Base-by-base conservation (phyloP, 2,113 vertebrate species). In the Psephotus haematonotus region DNA sequence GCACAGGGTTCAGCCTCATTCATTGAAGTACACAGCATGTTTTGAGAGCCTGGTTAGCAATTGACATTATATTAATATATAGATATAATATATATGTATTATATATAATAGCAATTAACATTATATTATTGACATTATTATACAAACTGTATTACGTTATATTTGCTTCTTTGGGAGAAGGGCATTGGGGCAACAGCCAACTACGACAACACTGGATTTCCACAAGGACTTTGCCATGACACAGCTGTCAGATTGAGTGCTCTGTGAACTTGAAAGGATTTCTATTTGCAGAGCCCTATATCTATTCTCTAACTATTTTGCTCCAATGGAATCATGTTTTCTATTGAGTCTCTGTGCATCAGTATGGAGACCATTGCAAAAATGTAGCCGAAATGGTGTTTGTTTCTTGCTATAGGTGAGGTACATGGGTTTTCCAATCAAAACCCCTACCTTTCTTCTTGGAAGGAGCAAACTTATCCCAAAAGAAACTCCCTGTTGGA, bases 231-330 rank as follows among this genome's bases (percentile, higher is more conserved):
- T 87, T 4, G 6, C 82, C 10, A 1, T 33, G 78, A 46, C 37
- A 15, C 82, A 81, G 52, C 49, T 84, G 79, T 88, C 88, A 91
- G 81, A 93, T 47, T n/a, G 9, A 55, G 74, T n/a, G 64, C 69
- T 71, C 79, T 68, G 52, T 41, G 13, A 68, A 57, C 46, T 81
- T 67, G 17, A 24, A 70, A 46, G 19, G 35, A 52, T 59, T 81
- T 72, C 37, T 81, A 13, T 62, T 72, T 85, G 33, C 18, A 72
- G 28, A 84, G 37, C 43, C 12, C 37, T 64, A 0, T 35, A 16
- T 39, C 59, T 84, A 0, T 20, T 67, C 33, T 62, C 64, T 46
- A 86, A 50, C 52, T 64, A 10, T 60, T 85, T 70, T 68, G 39
- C 57, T 57, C 53, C 35, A 37, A 35, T 10, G 9, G 19, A 39